These are phyloP conservation scores for Lithobates sylvaticus DNA, from an alignment of 2,797 vertebrate genomes.

Conservation along the genomic window DNA sequence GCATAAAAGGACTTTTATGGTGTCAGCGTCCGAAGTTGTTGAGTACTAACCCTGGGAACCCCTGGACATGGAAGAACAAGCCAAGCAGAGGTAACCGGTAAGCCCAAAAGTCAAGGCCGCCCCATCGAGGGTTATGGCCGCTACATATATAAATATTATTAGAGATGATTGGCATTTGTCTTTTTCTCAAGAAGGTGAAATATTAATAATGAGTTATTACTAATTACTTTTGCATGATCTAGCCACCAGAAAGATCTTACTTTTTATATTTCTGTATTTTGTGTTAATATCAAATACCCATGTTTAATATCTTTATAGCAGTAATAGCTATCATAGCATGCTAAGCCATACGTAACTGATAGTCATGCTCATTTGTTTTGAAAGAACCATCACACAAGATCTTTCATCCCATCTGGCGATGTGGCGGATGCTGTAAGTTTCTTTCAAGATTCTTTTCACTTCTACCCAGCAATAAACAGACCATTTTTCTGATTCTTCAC, in stretches of 20 bases:
- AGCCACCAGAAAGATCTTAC: not conserved
- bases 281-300: not conserved
- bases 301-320: not conserved
- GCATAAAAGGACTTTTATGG: too few relatives aligned
- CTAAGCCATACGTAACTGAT: not conserved
- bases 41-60: too few relatives aligned
- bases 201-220: too few relatives aligned
- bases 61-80: too few relatives aligned
- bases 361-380: not conserved
- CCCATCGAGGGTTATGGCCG: too few relatives aligned
- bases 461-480: conserved; percentile 21
- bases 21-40: too few relatives aligned
- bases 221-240: too few relatives aligned
- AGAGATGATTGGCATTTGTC: too few relatives aligned
- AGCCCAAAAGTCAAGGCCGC: too few relatives aligned
- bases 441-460: conserved; percentile 4
- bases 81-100: too few relatives aligned
- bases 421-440: not conserved
- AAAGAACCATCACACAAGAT: not conserved
- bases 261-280: not conserved
- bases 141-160: too few relatives aligned
- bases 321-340: not conserved
- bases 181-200: too few relatives aligned
- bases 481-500: conserved; percentile 43
- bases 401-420: conserved; percentile 13